phyloP scores from a whole-genome alignment of 2,888 invertebrate species.

The Rotaria magnacalcarata region DNA sequence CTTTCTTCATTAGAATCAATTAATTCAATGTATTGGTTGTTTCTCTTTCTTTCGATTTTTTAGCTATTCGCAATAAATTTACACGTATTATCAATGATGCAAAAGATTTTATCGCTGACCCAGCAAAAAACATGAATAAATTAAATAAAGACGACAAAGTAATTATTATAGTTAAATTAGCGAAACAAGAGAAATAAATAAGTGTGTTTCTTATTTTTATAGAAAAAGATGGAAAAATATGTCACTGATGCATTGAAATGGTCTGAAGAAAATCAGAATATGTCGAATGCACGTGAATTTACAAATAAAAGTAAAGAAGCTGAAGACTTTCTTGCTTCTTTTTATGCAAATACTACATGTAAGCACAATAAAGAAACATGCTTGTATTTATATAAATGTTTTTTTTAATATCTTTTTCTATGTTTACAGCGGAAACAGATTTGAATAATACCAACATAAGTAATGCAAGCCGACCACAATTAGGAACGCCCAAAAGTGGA shows the following conservation, averaged over 20 bases:
- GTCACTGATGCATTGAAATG: neutral
- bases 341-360: neutral
- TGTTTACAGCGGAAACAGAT: neutral
- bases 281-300: neutral
- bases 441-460: neutral
- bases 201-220: neutral
- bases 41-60: neutral
- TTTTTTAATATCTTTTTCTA: neutral
- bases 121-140: neutral
- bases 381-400: neutral
- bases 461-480: neutral
- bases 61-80: neutral
- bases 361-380: neutral
- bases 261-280: conserved; percentile 13
- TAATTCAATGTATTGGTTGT: neutral
- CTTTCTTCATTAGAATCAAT: too few relatives aligned
- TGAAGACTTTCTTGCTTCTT: neutral
- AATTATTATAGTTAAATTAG: neutral
- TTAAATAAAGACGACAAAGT: conserved; percentile 9
- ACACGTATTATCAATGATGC: neutral
- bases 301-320: neutral
- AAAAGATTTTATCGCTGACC: neutral
- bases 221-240: conserved; percentile 30
- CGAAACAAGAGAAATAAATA: neutral
- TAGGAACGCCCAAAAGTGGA: conserved; percentile 5